These are phyloP conservation scores for Megathymus violae DNA, from an alignment of 1,140 invertebrate genomes.

Conservation along the genomic window DNA sequence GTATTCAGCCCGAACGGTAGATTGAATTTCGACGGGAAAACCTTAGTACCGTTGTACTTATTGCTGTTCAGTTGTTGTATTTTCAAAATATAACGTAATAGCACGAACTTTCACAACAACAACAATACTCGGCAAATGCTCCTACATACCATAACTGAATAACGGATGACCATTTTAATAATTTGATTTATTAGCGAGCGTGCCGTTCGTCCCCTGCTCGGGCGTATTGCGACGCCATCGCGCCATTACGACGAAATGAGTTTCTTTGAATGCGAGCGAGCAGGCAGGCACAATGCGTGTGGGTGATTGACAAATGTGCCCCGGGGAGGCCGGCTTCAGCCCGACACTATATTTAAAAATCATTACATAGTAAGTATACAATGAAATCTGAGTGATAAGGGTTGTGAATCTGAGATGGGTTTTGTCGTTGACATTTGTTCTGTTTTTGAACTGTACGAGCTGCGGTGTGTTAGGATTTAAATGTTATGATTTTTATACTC, in stretches of 20 bases:
- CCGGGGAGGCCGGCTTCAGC: not conserved
- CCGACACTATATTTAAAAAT: conserved; percentile 19
- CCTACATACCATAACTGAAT: conserved; percentile 15
- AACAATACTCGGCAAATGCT: not conserved
- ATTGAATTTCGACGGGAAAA: no score
- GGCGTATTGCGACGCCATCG: conserved; percentile 16
- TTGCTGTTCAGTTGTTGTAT: no score
- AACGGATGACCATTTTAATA: conserved; percentile 38
- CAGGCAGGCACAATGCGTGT: not conserved
- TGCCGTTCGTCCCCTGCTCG: not conserved
- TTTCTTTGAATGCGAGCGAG: conserved; percentile 7
- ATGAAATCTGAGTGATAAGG: conserved; percentile 10
- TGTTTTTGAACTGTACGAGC: not conserved
- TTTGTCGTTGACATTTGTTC: not conserved
- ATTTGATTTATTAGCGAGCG: conserved; percentile 41
- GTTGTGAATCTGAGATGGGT: not conserved
- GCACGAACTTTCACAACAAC: conserved; percentile 8
- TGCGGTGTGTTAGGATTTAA: not conserved
- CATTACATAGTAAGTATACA: conserved; percentile 25
- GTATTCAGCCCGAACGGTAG: no score
- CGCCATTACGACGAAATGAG: conserved; percentile 31
- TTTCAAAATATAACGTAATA: no score
- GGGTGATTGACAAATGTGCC: conserved; percentile 21
- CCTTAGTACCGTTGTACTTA: no score
- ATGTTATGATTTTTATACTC: no score